Evolutionary conservation across 2,113 vertebrate species (phyloP).

Genomic region (Platanista minor): DNA sequence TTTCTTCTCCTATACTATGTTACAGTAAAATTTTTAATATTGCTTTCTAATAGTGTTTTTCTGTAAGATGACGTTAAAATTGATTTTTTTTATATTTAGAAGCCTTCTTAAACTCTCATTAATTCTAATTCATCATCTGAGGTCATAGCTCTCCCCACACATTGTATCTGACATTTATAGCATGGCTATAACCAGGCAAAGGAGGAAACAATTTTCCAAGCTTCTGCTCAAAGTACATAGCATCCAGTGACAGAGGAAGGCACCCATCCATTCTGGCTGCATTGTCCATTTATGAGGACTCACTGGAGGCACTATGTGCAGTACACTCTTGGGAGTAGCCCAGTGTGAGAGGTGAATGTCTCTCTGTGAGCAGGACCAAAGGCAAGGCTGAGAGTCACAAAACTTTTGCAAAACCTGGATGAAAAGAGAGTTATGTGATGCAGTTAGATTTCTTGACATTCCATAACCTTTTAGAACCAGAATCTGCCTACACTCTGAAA

Average conservation of each 20-base stretch:
- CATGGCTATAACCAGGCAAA: background rate
- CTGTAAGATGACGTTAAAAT: background rate
- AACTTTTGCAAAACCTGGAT: background rate
- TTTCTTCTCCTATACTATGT: background rate
- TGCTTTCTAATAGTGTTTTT: background rate
- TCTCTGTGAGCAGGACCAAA: background rate
- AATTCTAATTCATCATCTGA: background rate
- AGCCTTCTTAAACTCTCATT: background rate
- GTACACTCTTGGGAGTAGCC: background rate
- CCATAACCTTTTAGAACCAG: background rate
- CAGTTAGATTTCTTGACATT: background rate
- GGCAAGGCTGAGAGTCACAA: background rate
- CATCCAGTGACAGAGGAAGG: too few relatives aligned
- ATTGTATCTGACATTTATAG: background rate
- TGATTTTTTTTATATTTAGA: background rate
- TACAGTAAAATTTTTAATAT: background rate
- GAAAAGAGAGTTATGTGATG: background rate
- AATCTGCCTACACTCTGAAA: background rate
- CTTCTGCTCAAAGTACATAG: background rate
- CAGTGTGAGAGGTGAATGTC: fast-evolving
- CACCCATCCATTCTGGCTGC: too few relatives aligned
- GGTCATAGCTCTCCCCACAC: background rate
- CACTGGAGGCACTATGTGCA: background rate
- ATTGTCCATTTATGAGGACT: background rate
- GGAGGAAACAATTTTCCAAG: background rate